These are phyloP conservation scores for Heliconius cydno DNA, from an alignment of 2,888 invertebrate genomes.

Conservation along the genomic window DNA sequence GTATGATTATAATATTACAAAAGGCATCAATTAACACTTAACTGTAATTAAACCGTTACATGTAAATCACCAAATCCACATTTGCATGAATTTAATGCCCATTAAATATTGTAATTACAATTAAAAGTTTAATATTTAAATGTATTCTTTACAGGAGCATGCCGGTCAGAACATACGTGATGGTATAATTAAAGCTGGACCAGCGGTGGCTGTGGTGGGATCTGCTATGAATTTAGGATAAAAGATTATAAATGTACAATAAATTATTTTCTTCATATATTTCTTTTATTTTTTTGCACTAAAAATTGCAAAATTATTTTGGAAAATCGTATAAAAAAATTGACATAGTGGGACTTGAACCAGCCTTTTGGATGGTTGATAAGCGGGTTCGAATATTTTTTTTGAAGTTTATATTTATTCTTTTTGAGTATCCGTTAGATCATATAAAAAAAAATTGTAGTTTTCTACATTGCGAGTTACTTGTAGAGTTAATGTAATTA, in stretches of 20 bases:
- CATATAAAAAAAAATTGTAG: too few relatives aligned
- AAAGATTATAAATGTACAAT: not conserved
- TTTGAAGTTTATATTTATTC: too few relatives aligned
- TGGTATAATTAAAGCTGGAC: constrained; percentile 55
- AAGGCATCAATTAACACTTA: not conserved
- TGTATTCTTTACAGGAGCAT: constrained; percentile 48
- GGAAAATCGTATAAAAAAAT: too few relatives aligned
- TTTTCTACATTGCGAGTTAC: too few relatives aligned
- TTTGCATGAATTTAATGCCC: not conserved
- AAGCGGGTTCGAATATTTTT: too few relatives aligned
- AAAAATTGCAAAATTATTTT: too few relatives aligned
- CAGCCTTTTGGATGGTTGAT: too few relatives aligned
- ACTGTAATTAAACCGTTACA: not conserved
- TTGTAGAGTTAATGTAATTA: too few relatives aligned
- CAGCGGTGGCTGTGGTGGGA: constrained; percentile 53
- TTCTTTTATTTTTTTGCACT: not conserved
- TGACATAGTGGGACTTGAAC: too few relatives aligned
- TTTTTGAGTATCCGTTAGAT: too few relatives aligned
- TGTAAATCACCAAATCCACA: not conserved
- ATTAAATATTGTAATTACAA: not conserved
- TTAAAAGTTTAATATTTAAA: not conserved
- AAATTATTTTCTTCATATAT: not conserved
- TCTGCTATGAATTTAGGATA: constrained; percentile 43
- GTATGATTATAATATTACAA: not conserved
- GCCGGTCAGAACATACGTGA: constrained; percentile 52